A percentile compares a stretch with the other conserved stretches of the same genome.
These are phyloP conservation scores for Petaurus breviceps DNA, from an alignment of 2,113 vertebrate genomes.

Conservation along the genomic window DNA sequence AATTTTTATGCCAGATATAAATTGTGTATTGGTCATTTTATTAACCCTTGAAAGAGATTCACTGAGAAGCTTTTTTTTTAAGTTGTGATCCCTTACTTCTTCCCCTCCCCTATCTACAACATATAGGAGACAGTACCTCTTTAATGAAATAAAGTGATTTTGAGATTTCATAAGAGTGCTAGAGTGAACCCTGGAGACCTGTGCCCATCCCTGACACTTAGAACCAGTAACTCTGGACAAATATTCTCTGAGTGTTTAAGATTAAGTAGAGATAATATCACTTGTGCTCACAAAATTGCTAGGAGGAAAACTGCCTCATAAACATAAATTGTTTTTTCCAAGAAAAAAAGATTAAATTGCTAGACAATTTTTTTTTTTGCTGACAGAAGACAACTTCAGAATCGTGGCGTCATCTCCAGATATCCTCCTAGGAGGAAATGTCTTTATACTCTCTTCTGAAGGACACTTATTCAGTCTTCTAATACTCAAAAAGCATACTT, in stretches of 20 bases:
- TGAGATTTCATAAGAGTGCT: slow-evolving; percentile 23
- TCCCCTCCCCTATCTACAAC: slow-evolving; percentile 24
- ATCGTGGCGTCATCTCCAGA: not conserved
- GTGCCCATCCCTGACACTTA: too few species aligned
- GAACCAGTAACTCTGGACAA: too few species aligned
- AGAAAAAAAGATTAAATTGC: not conserved
- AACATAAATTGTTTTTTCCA: not conserved
- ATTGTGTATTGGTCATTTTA: not conserved
- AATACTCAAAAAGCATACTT: not conserved
- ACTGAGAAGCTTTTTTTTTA: not conserved
- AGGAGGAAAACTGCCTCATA: not conserved
- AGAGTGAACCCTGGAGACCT: not conserved
- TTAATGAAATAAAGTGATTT: not conserved
- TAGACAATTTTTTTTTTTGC: not conserved
- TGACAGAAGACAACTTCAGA: not conserved
- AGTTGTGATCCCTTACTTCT: not conserved
- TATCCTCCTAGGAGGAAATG: not conserved
- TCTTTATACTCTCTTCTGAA: not conserved
- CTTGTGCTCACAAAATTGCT: not conserved
- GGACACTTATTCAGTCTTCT: not conserved
- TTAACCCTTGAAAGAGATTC: not conserved
- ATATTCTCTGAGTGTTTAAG: not conserved
- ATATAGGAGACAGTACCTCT: not conserved
- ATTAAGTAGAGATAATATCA: not conserved
- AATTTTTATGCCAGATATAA: slow-evolving; percentile 32